Base-by-base conservation (phyloP, 2,113 vertebrate species). In the Rhineura floridana region DNA sequence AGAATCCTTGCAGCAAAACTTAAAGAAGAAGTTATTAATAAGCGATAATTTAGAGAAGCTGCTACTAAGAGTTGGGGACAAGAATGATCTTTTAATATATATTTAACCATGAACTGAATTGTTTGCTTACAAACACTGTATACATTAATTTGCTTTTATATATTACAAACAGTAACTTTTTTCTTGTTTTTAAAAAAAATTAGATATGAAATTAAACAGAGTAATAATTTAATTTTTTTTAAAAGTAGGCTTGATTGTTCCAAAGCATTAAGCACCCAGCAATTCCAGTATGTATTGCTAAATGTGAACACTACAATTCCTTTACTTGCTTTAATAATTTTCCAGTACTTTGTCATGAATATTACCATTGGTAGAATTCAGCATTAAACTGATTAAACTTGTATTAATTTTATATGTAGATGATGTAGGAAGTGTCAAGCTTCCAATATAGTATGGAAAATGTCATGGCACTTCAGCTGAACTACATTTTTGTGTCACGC, bases 11-110 rank as follows among this genome's bases (percentile, higher is more conserved):
- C 99, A 25, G 98, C 99, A 92, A 99, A 99, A 91, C 97, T 99
- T 55, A 99, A 98, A 96, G 98, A 99, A 94, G 98, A 99, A 96
- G 99, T 99, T 15, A 98, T 99, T 92, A 98, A 98, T 91, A 99
- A 99, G 94, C 99, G 95, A 96, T 94, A 92, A 85, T 89, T 90
- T 81, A 50, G 67, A 90, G 93, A 6, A 84, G 81, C 73, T 85
- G 39, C 13, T 1, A 81, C 87, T 90, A 91, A 92, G 48, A 84
- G 6, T 9, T 75, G 69, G 44, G n/a, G n/a, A 65, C 65, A 90
- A 21, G 17, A 44, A 93, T 88, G 90, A 91, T 39, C 91, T 95
- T 72, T 90, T 95, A 96, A 93, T 95, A 86, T 93, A 94, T 81
- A 79, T 89, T 83, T 86, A 81, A 92, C 17, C 91, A 94, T 80